Percentiles rank a stretch among this genome's conserved stretches.
phyloP scores from a whole-genome alignment of 2,888 invertebrate genomes.

The Synanthedon andrenaeformis region DNA sequence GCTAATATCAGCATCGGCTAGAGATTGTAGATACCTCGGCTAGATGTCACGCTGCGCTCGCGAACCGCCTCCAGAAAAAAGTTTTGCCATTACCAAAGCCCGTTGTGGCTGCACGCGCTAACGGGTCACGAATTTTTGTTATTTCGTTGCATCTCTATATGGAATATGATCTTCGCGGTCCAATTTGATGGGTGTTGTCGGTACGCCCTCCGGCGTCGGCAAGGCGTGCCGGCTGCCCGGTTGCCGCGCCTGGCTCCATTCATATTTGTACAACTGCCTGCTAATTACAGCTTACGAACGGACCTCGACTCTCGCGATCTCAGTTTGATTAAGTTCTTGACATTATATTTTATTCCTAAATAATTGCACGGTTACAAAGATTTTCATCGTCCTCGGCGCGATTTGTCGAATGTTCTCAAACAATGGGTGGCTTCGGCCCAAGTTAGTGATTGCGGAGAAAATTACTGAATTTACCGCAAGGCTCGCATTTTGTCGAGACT shows the following conservation, averaged over 20 bases:
- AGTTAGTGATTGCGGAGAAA: constrained; percentile 13
- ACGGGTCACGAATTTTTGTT: not conserved
- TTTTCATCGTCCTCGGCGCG: constrained; percentile 6
- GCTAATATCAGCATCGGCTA: constrained; percentile 31
- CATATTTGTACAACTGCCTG: constrained; percentile 55
- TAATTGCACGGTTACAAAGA: constrained; percentile 18
- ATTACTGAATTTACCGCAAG: constrained; percentile 25
- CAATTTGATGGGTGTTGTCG: constrained; percentile 21
- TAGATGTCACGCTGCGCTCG: constrained; percentile 38
- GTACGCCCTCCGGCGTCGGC: constrained; percentile 22
- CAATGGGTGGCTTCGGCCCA: too few species aligned
- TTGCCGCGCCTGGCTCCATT: constrained; percentile 37
- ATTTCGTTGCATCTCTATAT: constrained; percentile 13
- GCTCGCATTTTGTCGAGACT: constrained; percentile 8
- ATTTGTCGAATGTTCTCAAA: constrained; percentile 10
- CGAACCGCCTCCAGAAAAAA: constrained; percentile 21
- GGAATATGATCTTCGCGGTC: constrained; percentile 10
- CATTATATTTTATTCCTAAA: constrained; percentile 38
- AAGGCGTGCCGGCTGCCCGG: constrained; percentile 29
- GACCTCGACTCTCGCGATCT: constrained; percentile 26
- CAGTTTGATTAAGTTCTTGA: constrained; percentile 52
- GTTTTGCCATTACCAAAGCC: constrained; percentile 16
- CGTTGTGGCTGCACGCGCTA: not conserved
- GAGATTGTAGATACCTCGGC: constrained; percentile 42
- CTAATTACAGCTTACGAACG: constrained; percentile 46